phyloP scores from a whole-genome alignment of 2,888 invertebrate species.

The Apodemia mormo region DNA sequence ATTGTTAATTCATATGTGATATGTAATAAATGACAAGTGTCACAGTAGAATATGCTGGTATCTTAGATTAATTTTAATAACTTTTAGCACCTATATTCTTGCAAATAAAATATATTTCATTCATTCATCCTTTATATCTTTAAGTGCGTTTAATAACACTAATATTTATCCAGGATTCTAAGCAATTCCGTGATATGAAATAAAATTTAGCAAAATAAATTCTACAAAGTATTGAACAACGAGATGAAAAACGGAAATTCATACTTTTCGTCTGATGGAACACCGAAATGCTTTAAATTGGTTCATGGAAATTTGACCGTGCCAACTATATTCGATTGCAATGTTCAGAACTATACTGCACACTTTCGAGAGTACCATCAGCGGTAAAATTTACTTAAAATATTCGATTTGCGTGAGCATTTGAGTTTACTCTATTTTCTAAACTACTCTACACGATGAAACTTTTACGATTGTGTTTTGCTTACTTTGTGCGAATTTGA shows the following conservation, averaged over 20 bases:
- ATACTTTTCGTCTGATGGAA: conserved; percentile 6
- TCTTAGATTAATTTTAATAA: no score
- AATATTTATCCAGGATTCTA: no score
- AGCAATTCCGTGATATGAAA: background rate
- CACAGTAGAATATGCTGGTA: no score
- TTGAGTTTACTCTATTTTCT: conserved; percentile 6
- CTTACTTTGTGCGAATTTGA: background rate
- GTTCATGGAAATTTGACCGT: conserved; percentile 1
- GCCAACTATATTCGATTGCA: conserved; percentile 10
- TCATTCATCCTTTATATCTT: no score
- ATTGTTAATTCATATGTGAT: no score
- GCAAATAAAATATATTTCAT: no score
- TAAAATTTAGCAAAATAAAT: background rate
- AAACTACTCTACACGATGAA: conserved; percentile 8
- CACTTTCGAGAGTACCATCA: conserved; percentile 5
- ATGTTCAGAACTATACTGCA: conserved; percentile 7
- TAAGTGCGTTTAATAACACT: no score
- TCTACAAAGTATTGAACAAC: background rate
- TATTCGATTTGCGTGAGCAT: background rate
- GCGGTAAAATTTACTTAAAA: conserved; percentile 16
- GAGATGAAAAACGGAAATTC: conserved; percentile 6
- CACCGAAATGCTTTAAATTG: conserved; percentile 4
- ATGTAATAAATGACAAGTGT: no score
- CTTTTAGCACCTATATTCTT: no score
- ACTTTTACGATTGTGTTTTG: conserved; percentile 9